phyloP scores from a whole-genome alignment of 1,140 invertebrate genomes.

The Pachypeltis micranthus region DNA sequence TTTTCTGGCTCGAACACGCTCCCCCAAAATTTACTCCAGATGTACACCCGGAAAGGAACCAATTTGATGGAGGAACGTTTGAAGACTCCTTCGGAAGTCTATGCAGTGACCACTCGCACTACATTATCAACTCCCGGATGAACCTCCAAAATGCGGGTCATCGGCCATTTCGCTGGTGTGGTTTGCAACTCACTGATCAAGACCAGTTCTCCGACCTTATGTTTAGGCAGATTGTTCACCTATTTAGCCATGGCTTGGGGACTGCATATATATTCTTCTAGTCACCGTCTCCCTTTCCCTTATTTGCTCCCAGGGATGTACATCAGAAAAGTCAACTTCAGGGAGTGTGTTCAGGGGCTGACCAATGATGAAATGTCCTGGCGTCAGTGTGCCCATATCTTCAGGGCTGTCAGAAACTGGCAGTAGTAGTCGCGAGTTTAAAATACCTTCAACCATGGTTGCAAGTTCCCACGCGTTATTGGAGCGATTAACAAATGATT shows the following conservation, averaged over 20 bases:
- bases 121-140: slow-evolving; percentile 28
- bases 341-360: too few species aligned
- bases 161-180: slow-evolving; percentile 28
- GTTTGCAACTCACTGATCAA: slow-evolving; percentile 22
- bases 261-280: slow-evolving; percentile 29
- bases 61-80: too few species aligned
- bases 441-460: slow-evolving; percentile 29
- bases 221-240: not conserved
- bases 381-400: too few species aligned
- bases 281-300: slow-evolving; percentile 30
- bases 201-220: slow-evolving; percentile 3
- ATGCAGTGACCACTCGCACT: slow-evolving; percentile 21
- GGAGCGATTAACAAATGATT: slow-evolving; percentile 15
- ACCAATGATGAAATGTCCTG: too few species aligned
- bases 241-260: slow-evolving; percentile 30
- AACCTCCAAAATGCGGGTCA: slow-evolving; percentile 26
- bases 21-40: too few species aligned
- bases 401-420: too few species aligned
- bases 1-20: too few species aligned
- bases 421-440: too few species aligned
- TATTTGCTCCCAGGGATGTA: slow-evolving; percentile 26
- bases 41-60: too few species aligned
- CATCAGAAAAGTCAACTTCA: too few species aligned
- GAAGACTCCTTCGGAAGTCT: not conserved
- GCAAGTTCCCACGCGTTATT: slow-evolving; percentile 30